Conservation (phyloP, 2,888 invertebrate genomes). For the Pemphredon lugubris region DNA sequence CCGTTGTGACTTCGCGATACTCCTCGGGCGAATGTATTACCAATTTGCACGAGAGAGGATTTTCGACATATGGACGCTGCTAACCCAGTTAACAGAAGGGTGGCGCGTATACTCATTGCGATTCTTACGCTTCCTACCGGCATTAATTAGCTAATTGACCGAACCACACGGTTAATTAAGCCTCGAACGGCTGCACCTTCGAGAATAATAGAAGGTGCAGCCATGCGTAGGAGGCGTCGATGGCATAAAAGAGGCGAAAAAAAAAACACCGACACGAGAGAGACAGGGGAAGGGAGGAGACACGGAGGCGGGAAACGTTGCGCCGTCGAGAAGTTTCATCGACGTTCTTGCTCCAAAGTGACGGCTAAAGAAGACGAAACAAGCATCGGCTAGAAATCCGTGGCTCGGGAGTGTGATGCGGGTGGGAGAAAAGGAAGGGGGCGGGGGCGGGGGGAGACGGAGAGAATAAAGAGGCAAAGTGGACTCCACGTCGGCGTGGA, state of each 20-base stretch:
- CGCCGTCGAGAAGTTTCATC: background rate
- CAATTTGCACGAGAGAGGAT: background rate
- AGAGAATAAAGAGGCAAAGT: conserved; percentile 13
- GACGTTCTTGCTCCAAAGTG: background rate
- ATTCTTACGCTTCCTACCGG: conserved; percentile 44
- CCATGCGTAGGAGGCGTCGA: conserved; percentile 34
- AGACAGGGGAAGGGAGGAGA: conserved; percentile 1
- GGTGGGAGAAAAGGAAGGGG: background rate
- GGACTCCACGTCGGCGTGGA: conserved; percentile 15
- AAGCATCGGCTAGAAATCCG: conserved; percentile 11
- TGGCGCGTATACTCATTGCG: conserved; percentile 31
- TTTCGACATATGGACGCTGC: conserved; percentile 14
- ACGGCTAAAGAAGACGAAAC: conserved; percentile 14
- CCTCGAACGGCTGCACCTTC: conserved; percentile 40
- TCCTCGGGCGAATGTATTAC: background rate
- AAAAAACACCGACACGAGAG: conserved; percentile 6
- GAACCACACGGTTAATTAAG: conserved; percentile 63
- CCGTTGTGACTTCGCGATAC: too few relatives aligned
- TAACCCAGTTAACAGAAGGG: conserved; percentile 53
- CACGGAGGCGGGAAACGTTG: background rate
- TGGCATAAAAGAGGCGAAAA: conserved; percentile 28
- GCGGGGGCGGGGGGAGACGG: conserved; percentile 2
- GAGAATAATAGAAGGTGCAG: conserved; percentile 51
- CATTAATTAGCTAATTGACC: conserved; percentile 73
- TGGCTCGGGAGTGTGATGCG: too few relatives aligned